phyloP scores from a whole-genome alignment of 2,888 invertebrate genomes.

The Lacanobia wlatinum region DNA sequence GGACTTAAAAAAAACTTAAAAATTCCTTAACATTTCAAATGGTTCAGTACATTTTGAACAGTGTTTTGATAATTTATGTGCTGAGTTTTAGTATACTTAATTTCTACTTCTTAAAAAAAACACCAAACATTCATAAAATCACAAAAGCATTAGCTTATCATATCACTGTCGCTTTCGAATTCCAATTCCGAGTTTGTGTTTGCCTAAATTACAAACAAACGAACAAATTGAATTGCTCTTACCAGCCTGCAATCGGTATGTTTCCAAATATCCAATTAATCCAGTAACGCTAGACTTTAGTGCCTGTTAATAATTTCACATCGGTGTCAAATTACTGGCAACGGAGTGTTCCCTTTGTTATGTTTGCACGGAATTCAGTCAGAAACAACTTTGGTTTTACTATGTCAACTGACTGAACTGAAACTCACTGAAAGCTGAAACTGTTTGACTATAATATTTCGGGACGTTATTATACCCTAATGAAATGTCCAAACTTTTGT shows the following conservation, averaged over 20 bases:
- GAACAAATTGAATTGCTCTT: constrained; percentile 21
- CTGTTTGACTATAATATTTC: constrained; percentile 17
- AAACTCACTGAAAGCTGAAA: constrained; percentile 25
- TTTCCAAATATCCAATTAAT: constrained; percentile 46
- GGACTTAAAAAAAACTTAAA: too few species aligned
- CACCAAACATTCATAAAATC: background rate
- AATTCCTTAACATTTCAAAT: too few species aligned
- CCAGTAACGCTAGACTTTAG: constrained; percentile 24
- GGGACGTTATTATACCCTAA: constrained; percentile 9
- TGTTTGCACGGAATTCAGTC: constrained; percentile 14
- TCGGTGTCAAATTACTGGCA: constrained; percentile 45
- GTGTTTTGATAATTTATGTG: too few species aligned
- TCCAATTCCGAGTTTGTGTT: constrained; percentile 18
- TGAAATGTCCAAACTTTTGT: constrained; percentile 23
- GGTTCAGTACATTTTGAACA: too few species aligned
- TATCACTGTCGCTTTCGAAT: background rate
- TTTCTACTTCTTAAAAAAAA: background rate
- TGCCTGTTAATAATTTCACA: constrained; percentile 42
- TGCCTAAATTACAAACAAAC: constrained; percentile 30
- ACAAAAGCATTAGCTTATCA: background rate
- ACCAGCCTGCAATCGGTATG: constrained; percentile 17
- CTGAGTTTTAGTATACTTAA: too few species aligned
- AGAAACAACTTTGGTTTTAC: constrained; percentile 15
- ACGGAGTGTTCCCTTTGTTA: constrained; percentile 18
- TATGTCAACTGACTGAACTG: constrained; percentile 21